Conservation (phyloP, 1,140 invertebrate genomes). For the Ostrea edulis region DNA sequence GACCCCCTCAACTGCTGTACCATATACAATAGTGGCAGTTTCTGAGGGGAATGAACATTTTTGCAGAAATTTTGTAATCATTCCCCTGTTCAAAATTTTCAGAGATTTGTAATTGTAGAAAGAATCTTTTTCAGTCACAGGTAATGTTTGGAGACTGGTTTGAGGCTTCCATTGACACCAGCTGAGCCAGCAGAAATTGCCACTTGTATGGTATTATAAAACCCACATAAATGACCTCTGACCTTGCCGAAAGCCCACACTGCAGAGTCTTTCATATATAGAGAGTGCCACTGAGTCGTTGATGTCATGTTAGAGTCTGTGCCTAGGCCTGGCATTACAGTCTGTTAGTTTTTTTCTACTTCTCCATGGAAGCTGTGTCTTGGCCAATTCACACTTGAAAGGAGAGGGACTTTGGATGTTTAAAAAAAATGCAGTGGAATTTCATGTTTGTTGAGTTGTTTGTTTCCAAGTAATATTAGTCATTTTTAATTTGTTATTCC, state of each 20-base stretch:
- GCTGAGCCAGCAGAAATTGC: not conserved
- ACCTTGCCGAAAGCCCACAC: not conserved
- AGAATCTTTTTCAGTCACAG: too few species aligned
- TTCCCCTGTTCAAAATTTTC: not conserved
- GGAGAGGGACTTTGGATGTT: not conserved
- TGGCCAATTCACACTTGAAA: not conserved
- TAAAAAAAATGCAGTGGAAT: not conserved
- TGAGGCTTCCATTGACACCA: not conserved
- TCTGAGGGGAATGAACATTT: not conserved
- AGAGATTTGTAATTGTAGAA: too few species aligned
- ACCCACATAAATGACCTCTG: not conserved
- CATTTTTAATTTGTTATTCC: constrained; percentile 20
- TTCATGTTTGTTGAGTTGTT: constrained; percentile 8
- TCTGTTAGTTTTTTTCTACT: not conserved
- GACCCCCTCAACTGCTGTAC: not conserved
- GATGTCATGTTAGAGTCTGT: not conserved
- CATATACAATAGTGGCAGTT: not conserved
- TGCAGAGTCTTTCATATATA: constrained; percentile 18
- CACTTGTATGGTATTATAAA: not conserved
- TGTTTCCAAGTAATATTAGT: not conserved
- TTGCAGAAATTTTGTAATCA: not conserved
- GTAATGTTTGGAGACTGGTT: too few species aligned
- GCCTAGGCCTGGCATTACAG: not conserved
- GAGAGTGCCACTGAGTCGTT: not conserved
- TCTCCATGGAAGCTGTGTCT: not conserved